Conservation (phyloP, 2,797 vertebrate species). For the Serranus cabrilla region DNA sequence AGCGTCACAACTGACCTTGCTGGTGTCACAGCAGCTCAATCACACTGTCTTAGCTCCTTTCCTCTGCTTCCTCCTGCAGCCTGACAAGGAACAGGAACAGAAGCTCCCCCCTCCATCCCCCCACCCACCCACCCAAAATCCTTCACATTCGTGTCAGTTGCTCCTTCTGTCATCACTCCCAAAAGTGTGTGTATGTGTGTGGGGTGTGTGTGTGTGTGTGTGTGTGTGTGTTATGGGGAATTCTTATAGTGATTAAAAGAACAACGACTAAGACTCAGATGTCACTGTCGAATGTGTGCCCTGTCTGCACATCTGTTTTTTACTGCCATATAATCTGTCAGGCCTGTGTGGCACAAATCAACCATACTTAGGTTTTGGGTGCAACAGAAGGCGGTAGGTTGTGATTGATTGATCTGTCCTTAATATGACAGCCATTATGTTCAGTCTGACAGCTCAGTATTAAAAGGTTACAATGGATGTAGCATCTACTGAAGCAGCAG, state of each 20-base stretch:
- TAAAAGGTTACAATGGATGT: conserved; percentile 54
- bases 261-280: conserved; percentile 10
- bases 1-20: conserved; percentile 67
- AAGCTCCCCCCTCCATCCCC: background rate
- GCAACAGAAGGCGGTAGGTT: conserved; percentile 34
- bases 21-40: conserved; percentile 59
- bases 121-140: conserved; percentile 31
- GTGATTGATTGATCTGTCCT: conserved; percentile 67
- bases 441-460: conserved; percentile 52
- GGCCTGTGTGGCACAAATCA: conserved; percentile 50
- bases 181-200: conserved; percentile 15
- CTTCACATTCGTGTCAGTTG: conserved; percentile 49
- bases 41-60: conserved; percentile 49
- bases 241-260: conserved; percentile 46
- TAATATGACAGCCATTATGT: conserved; percentile 70
- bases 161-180: conserved; percentile 37
- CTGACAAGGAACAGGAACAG: conserved; percentile 49
- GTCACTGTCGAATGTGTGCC: background rate
- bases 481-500: conserved; percentile 18
- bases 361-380: conserved; percentile 41
- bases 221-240: conserved; percentile 5
- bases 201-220: conserved; percentile 25
- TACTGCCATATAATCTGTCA: conserved; percentile 50
- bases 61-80: conserved; percentile 44
- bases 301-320: conserved; percentile 49